Conservation (phyloP, 1,140 invertebrate genomes). For the Anoplolepis gracilipes region DNA sequence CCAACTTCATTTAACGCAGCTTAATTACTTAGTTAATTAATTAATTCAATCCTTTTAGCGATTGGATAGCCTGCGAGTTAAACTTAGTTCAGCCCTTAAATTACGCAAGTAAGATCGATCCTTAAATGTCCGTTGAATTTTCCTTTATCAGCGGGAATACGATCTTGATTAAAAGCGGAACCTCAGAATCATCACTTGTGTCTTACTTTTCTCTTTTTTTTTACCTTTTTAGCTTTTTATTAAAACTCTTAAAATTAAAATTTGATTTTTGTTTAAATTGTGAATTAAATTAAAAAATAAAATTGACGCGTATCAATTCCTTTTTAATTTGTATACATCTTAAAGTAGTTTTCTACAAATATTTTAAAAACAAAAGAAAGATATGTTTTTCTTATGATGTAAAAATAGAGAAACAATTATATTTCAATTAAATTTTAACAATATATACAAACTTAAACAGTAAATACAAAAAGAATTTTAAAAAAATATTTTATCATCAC, state of each 20-base stretch:
- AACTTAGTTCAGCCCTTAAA: slow-evolving; percentile 56
- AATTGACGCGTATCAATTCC: not conserved
- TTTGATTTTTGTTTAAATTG: not conserved
- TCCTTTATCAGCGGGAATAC: slow-evolving; percentile 49
- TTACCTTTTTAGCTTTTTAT: not conserved
- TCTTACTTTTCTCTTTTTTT: slow-evolving; percentile 34
- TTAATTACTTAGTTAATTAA: slow-evolving; percentile 60
- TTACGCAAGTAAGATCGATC: slow-evolving; percentile 57
- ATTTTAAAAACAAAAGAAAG: not conserved
- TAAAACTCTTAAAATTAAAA: not conserved
- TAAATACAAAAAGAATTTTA: not conserved
- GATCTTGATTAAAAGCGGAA: slow-evolving; percentile 52
- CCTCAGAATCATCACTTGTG: slow-evolving; percentile 47
- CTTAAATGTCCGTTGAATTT: slow-evolving; percentile 51
- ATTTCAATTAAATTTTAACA: not conserved
- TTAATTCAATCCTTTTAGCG: slow-evolving; percentile 52
- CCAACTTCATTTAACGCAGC: slow-evolving; percentile 30
- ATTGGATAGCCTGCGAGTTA: slow-evolving; percentile 30
- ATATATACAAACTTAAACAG: not conserved
- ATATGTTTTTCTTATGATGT: not conserved
- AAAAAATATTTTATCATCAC: not conserved
- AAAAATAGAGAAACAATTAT: not conserved
- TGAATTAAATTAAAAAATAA: slow-evolving; percentile 5
- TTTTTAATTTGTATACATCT: not conserved
- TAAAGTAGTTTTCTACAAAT: not conserved